These are phyloP conservation scores for Aurelia sp. DNA, from an alignment of 30 jellyfish, hydroid and myxozoan species.

Conservation along the genomic window DNA sequence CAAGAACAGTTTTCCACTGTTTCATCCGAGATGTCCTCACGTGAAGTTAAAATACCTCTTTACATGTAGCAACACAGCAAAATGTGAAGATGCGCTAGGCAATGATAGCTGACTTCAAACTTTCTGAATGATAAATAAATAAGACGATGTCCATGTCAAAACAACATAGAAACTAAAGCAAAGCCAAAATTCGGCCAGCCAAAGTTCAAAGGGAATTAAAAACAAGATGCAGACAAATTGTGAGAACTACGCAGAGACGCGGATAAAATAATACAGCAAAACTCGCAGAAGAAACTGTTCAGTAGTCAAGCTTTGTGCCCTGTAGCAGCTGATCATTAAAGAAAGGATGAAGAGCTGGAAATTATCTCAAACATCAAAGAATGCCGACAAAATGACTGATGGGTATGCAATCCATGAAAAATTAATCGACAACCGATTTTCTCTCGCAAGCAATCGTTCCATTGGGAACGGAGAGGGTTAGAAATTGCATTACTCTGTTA, in stretches of 20 bases:
- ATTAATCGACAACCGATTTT: conserved; percentile 17
- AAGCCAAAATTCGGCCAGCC: conserved; percentile 5
- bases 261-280: too few species aligned
- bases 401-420: conserved; percentile 29
- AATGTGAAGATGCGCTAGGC: too few species aligned
- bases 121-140: too few species aligned
- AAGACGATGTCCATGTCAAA: too few species aligned
- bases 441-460: conserved; percentile 22
- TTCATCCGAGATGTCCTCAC: too few species aligned
- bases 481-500: conserved; percentile 33
- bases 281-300: too few species aligned
- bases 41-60: too few species aligned
- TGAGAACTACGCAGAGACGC: conserved; percentile 11
- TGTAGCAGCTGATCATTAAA: conserved; percentile 30
- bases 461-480: conserved; percentile 13
- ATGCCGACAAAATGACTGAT: conserved; percentile 29
- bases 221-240: conserved; percentile 14
- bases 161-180: too few species aligned
- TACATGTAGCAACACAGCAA: too few species aligned
- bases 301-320: neutral
- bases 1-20: too few species aligned
- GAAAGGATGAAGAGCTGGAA: conserved; percentile 8
- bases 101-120: too few species aligned
- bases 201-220: conserved; percentile 34
- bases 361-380: conserved; percentile 51